Conservation (phyloP, 2,888 invertebrate species). For the Drepana falcataria region DNA sequence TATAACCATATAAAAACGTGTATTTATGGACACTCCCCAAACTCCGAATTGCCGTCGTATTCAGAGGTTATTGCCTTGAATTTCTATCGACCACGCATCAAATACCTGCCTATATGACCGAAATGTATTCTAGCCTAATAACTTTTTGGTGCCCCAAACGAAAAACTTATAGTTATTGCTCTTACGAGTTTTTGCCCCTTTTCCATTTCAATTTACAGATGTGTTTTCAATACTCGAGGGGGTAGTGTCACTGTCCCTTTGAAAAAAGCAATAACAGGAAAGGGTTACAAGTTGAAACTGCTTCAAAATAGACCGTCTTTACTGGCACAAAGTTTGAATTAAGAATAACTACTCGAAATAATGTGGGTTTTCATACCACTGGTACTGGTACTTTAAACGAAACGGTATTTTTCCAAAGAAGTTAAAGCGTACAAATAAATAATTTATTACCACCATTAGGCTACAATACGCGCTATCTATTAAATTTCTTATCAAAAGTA, state of each 20-base stretch:
- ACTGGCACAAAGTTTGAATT: not conserved
- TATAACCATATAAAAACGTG: not conserved
- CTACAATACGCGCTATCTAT: conserved; percentile 55
- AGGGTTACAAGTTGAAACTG: conserved; percentile 36
- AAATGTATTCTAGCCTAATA: conserved; percentile 2
- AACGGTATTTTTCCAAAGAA: no score
- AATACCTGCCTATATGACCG: not conserved
- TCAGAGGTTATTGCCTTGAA: not conserved
- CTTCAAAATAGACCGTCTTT: conserved; percentile 26
- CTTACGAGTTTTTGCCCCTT: conserved; percentile 56
- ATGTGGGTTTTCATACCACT: conserved; percentile 1
- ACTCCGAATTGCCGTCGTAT: not conserved
- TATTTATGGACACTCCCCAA: not conserved
- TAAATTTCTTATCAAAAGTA: conserved; percentile 67
- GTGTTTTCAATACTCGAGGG: conserved; percentile 55
- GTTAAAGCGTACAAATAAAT: conserved; percentile 9
- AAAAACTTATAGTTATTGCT: conserved; percentile 52
- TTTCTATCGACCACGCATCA: not conserved
- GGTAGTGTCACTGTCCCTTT: conserved; percentile 38
- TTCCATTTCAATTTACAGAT: conserved; percentile 67
- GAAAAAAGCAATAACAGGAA: conserved; percentile 46
- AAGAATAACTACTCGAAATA: not conserved
- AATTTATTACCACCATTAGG: conserved; percentile 42
- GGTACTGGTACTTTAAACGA: not conserved
- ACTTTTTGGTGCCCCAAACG: conserved; percentile 25